Evolutionary conservation across 2,797 vertebrate genomes (phyloP).

Genomic region (Neosilurus mollespiculum): DNA sequence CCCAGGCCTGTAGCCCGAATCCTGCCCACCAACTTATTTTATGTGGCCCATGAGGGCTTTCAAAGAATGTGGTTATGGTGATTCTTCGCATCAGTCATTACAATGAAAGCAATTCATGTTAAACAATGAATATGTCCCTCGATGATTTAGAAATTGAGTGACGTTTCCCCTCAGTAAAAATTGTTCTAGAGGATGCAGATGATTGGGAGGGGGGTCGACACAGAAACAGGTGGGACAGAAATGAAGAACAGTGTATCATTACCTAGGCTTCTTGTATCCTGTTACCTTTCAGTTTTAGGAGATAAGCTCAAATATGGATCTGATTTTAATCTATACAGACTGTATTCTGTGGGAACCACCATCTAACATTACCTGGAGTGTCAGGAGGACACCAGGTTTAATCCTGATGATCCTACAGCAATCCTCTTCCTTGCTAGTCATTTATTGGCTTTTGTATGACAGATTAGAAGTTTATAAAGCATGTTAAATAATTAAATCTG

Average conservation of each 20-base stretch:
- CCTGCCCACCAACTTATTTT: no score
- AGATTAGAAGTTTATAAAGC: neutral
- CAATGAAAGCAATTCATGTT: no score
- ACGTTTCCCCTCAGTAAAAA: no score
- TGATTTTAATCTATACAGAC: neutral
- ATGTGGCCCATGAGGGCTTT: no score
- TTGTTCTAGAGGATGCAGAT: neutral
- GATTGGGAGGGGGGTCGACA: no score
- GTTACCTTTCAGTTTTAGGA: neutral
- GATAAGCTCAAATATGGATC: neutral
- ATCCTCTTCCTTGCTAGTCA: neutral
- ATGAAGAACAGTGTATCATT: neutral
- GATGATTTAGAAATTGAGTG: no score
- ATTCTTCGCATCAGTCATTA: no score
- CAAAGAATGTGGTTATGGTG: no score
- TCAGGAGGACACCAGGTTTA: neutral
- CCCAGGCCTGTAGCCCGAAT: no score
- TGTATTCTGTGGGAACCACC: neutral
- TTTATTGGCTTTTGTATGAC: neutral
- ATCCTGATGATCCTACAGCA: neutral
- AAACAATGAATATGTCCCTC: no score
- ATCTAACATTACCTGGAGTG: neutral
- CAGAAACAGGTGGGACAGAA: neutral
- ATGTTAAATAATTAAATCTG: neutral
- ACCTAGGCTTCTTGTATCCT: neutral